These are phyloP conservation scores for Cyrtodaria siliqua DNA, from an alignment of 2,888 invertebrate genomes.

Conservation along the genomic window DNA sequence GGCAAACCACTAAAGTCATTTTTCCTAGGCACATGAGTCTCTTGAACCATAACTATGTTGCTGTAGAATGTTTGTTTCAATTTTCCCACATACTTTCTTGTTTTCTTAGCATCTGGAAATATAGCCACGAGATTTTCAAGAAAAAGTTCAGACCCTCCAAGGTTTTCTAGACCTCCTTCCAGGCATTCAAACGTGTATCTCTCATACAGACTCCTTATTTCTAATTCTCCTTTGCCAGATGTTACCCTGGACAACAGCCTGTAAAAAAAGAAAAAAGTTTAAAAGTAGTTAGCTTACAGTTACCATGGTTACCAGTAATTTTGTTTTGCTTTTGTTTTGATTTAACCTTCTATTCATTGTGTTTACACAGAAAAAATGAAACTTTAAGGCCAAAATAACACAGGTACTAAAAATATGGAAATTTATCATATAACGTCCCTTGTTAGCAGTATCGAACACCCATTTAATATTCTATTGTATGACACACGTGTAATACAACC, in stretches of 20 bases:
- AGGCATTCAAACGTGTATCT: not conserved
- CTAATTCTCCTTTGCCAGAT: not conserved
- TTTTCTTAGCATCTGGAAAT: not conserved
- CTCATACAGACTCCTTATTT: not conserved
- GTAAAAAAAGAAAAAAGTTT: not conserved
- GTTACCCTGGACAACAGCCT: not conserved
- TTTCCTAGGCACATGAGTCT: not conserved
- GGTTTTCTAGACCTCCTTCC: not conserved
- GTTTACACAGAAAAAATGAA: no score
- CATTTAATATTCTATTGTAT: no score
- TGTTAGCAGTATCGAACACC: no score
- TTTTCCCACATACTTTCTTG: not conserved
- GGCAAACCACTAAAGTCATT: not conserved
- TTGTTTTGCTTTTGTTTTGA: no score
- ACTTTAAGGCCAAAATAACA: no score
- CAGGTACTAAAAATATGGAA: no score
- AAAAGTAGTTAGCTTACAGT: no score
- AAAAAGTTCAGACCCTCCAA: not conserved
- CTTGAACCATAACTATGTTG: not conserved
- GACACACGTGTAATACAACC: no score
- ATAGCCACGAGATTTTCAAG: not conserved
- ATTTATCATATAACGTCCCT: no score
- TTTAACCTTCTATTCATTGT: no score
- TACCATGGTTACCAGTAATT: no score
- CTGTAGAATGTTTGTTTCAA: not conserved